Conservation (phyloP, 1,140 invertebrate species). For the Bombus impatiens region DNA sequence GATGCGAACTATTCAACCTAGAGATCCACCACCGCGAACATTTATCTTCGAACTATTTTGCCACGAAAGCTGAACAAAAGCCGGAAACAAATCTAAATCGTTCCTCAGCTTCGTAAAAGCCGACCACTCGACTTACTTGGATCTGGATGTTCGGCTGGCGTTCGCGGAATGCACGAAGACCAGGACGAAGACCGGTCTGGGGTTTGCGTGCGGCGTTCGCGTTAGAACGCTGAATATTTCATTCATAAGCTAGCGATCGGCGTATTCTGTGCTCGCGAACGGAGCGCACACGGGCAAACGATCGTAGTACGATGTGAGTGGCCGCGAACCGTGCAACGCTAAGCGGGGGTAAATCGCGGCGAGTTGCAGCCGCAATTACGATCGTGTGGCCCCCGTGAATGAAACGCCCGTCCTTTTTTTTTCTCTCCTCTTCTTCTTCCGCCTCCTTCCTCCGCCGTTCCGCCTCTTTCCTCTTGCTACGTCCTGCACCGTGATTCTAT, state of each 20-base stretch:
- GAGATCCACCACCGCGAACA: too few species aligned
- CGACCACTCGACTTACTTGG: slow-evolving; percentile 45
- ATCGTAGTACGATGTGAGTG: slow-evolving; percentile 44
- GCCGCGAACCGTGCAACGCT: slow-evolving; percentile 32
- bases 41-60: too few species aligned
- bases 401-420: slow-evolving; percentile 63
- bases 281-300: not conserved
- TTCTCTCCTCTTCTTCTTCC: not conserved
- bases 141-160: slow-evolving; percentile 24
- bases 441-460: not conserved
- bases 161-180: slow-evolving; percentile 12
- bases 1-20: too few species aligned
- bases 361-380: slow-evolving; percentile 70
- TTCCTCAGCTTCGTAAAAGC: not conserved
- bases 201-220: slow-evolving; percentile 73
- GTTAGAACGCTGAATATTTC: slow-evolving; percentile 78
- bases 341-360: slow-evolving; percentile 36
- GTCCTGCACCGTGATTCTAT: not conserved
- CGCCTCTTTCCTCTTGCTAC: not conserved
- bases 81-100: not conserved
- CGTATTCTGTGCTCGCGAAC: slow-evolving; percentile 69
- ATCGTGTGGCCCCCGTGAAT: slow-evolving; percentile 67
- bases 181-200: slow-evolving; percentile 66
- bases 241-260: slow-evolving; percentile 76
- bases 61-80: not conserved